Evolutionary conservation across 2,888 invertebrate species (phyloP).

Genomic region (Yponomeuta sedellus): DNA sequence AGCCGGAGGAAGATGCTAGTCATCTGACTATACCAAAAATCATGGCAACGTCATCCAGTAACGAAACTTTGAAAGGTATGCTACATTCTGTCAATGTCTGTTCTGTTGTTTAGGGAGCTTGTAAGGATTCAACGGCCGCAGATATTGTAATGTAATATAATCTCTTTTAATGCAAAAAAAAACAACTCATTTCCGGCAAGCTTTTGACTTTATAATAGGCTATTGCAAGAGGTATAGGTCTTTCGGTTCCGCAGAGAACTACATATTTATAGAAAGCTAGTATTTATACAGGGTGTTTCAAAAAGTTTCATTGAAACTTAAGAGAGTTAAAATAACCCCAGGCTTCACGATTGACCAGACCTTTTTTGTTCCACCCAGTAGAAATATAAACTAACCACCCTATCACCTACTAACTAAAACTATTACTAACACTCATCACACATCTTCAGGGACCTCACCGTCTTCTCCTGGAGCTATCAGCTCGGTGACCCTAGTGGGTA

Average conservation of each 20-base stretch:
- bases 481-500: slow-evolving; percentile 83
- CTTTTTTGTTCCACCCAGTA: no score
- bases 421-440: background rate
- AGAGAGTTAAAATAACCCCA: no score
- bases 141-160: no score
- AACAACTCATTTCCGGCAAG: no score
- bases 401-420: no score
- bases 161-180: no score
- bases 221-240: no score
- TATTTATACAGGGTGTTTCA: no score
- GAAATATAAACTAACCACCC: no score
- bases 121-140: background rate
- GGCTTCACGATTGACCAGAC: no score
- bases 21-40: slow-evolving; percentile 84
- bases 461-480: slow-evolving; percentile 85
- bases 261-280: background rate
- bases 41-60: slow-evolving; percentile 83
- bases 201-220: no score
- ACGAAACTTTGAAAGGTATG: slow-evolving; percentile 85
- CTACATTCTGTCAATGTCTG: background rate
- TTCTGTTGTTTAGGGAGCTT: background rate
- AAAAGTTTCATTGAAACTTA: no score
- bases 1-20: slow-evolving; percentile 75
- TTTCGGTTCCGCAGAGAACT: background rate
- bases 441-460: slow-evolving; percentile 67